Percentiles rank a stretch among this genome's conserved stretches.
phyloP scores from a whole-genome alignment of 2,888 invertebrate genomes.

The Drosophila aldrichi region DNA sequence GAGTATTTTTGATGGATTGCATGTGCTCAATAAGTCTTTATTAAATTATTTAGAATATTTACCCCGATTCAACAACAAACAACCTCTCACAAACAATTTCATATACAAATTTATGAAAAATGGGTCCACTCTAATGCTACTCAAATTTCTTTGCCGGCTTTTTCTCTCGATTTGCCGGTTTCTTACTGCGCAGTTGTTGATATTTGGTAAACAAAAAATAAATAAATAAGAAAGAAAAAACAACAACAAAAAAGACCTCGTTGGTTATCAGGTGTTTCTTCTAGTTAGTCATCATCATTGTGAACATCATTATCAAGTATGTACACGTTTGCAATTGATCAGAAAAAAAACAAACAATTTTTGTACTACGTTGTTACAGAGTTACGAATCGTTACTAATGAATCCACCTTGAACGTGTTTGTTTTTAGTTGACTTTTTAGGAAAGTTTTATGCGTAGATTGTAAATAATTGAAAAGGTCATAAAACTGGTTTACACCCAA shows the following conservation, averaged over 20 bases:
- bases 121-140: constrained; percentile 53
- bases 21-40: neutral
- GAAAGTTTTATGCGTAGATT: constrained; percentile 1
- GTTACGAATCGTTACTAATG: constrained; percentile 1
- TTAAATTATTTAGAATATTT: too few relatives aligned
- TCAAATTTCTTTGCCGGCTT: constrained; percentile 22
- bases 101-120: neutral
- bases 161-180: constrained; percentile 54
- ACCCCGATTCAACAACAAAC: neutral
- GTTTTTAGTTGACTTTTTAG: constrained; percentile 1
- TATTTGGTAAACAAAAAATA: constrained; percentile 69
- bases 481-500: constrained; percentile 4
- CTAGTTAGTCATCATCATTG: constrained; percentile 45
- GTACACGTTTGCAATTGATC: constrained; percentile 6
- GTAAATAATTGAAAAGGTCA: constrained; percentile 5
- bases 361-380: constrained; percentile 23
- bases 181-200: constrained; percentile 61
- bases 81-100: neutral
- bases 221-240: neutral
- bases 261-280: constrained; percentile 56
- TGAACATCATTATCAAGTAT: constrained; percentile 10
- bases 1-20: neutral
- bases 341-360: neutral
- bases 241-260: constrained; percentile 14
- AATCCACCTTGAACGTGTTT: constrained; percentile 7